phyloP scores from a whole-genome alignment of 2,797 vertebrate species.

The Borostomias antarcticus region DNA sequence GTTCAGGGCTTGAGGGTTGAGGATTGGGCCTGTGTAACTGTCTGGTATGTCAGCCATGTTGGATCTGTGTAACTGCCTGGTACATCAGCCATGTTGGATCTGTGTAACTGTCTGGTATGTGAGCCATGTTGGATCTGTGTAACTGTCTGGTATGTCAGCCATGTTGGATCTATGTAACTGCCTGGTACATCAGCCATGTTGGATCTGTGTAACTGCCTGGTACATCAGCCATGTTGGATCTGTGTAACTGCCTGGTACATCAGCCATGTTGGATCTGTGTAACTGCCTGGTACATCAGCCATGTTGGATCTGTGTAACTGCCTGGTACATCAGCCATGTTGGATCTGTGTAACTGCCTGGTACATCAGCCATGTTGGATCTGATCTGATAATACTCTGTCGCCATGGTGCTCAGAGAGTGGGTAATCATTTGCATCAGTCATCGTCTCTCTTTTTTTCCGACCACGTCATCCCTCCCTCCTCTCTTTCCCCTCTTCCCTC shows the following conservation, averaged over 20 bases:
- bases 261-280: neutral
- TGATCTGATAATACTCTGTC: neutral
- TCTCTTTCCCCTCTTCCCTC: conserved; percentile 18
- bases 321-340: neutral
- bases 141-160: conserved; percentile 52
- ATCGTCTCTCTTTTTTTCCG: conserved; percentile 16
- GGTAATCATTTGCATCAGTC: conserved; percentile 29
- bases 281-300: neutral
- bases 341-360: neutral
- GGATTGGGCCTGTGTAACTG: neutral
- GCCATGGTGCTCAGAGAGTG: neutral
- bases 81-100: conserved; percentile 73
- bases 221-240: conserved; percentile 73
- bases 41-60: neutral
- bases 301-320: neutral
- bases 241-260: neutral
- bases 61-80: neutral
- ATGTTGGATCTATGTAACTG: conserved; percentile 75
- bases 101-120: too few species aligned
- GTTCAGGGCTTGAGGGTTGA: too few species aligned
- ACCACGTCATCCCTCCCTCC: conserved; percentile 12
- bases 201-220: neutral
- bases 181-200: too few species aligned
- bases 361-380: conserved; percentile 73
- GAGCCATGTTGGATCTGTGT: conserved; percentile 1